Percentiles rank a stretch among this genome's conserved stretches.
Evolutionary conservation across 2,888 invertebrate species (phyloP).

Genomic region (Philaethria dido): DNA sequence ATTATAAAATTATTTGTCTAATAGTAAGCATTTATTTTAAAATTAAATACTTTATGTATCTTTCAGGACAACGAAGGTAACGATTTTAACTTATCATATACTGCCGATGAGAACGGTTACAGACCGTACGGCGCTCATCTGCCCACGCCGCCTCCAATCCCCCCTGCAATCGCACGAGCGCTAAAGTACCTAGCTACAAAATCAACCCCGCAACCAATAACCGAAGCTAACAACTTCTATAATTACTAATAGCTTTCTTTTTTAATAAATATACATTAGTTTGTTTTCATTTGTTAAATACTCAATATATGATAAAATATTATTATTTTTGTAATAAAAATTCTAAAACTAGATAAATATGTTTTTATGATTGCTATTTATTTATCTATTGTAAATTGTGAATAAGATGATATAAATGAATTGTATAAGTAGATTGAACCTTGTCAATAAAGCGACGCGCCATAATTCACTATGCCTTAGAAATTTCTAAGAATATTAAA

Average conservation of each 20-base stretch:
- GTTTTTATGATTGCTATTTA: too few relatives aligned
- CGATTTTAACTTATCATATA: slow-evolving; percentile 76
- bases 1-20: too few relatives aligned
- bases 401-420: too few relatives aligned
- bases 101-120: slow-evolving; percentile 81
- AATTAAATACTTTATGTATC: neutral
- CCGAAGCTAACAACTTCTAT: neutral
- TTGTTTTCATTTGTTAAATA: neutral
- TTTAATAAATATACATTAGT: neutral
- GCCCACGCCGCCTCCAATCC: slow-evolving; percentile 80
- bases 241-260: neutral
- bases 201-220: slow-evolving; percentile 57
- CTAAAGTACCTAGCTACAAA: slow-evolving; percentile 80
- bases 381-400: too few relatives aligned
- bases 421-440: too few relatives aligned
- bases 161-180: slow-evolving; percentile 81
- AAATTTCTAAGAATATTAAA: neutral
- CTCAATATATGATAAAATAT: neutral
- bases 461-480: too few relatives aligned
- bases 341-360: neutral
- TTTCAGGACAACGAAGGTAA: slow-evolving; percentile 78
- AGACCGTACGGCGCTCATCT: slow-evolving; percentile 76
- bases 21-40: too few relatives aligned
- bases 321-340: neutral
- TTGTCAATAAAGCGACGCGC: too few relatives aligned